These are phyloP conservation scores for Panurus biarmicus DNA, from an alignment of 2,113 vertebrate genomes.

Conservation along the genomic window DNA sequence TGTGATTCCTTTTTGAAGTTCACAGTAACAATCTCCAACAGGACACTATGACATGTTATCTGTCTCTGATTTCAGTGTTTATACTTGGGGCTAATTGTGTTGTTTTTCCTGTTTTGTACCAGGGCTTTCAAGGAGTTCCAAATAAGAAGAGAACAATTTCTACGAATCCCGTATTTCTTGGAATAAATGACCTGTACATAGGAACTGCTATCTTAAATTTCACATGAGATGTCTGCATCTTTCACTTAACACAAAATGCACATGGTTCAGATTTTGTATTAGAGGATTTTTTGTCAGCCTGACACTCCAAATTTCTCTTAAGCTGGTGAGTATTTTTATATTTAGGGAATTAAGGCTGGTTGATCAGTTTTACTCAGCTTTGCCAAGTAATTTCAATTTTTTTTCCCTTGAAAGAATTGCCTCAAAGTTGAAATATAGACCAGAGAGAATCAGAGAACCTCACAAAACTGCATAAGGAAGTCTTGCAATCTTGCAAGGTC, in stretches of 20 bases:
- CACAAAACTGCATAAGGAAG: background rate
- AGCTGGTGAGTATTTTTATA: background rate
- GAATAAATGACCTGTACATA: background rate
- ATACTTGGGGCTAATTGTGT: background rate
- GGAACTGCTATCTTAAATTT: background rate
- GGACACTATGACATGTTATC: background rate
- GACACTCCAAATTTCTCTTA: background rate
- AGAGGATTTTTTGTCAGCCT: background rate
- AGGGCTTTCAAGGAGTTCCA: background rate
- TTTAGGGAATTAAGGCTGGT: too few species aligned
- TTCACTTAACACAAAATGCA: background rate
- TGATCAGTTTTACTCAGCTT: background rate
- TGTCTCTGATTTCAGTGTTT: constrained; percentile 13
- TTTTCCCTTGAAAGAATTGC: background rate
- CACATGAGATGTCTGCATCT: background rate
- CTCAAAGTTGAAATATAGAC: background rate
- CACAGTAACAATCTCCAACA: background rate
- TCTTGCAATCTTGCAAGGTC: background rate
- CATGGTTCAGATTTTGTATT: background rate
- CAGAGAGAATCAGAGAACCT: background rate
- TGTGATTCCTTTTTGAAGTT: constrained; percentile 8
- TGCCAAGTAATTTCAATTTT: background rate
- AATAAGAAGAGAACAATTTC: background rate
- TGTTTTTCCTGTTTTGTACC: constrained; percentile 35
- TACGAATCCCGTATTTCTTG: background rate